Conservation (phyloP, 2,113 vertebrate genomes). For the Pungitius pungitius region DNA sequence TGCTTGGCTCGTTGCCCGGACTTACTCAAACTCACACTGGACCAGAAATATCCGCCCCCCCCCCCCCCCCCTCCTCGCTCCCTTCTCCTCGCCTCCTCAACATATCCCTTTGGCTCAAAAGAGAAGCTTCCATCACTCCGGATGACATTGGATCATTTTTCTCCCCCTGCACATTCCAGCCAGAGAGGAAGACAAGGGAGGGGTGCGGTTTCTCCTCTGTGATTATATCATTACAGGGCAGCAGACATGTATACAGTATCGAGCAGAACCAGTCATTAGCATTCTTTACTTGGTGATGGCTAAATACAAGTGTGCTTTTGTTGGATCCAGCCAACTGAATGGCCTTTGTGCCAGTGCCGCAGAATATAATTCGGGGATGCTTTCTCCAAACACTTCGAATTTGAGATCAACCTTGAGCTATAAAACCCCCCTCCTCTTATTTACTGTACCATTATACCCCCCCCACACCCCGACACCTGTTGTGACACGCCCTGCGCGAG, state of each 20-base stretch:
- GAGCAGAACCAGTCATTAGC: conserved; percentile 88
- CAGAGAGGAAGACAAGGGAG: conserved; percentile 62
- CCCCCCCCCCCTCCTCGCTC: conserved; percentile 32
- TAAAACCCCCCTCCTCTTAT: conserved; percentile 59
- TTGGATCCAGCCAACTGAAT: conserved; percentile 49
- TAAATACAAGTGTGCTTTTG: conserved; percentile 62
- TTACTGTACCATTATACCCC: conserved; percentile 57
- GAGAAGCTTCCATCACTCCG: conserved; percentile 88
- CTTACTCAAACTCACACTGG: conserved; percentile 85
- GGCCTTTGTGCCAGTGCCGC: conserved; percentile 38
- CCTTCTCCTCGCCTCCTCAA: conserved; percentile 67
- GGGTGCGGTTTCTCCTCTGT: conserved; percentile 81
- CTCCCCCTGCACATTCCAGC: conserved; percentile 75
- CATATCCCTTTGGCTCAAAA: conserved; percentile 85
- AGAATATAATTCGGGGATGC: conserved; percentile 42
- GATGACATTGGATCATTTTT: conserved; percentile 88
- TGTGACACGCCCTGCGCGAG: conserved; percentile 72
- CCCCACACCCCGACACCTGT: conserved; percentile 65
- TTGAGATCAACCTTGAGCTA: conserved; percentile 65
- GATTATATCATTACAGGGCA: conserved; percentile 91
- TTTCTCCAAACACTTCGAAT: conserved; percentile 31
- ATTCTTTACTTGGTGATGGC: conserved; percentile 77
- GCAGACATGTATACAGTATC: conserved; percentile 87
- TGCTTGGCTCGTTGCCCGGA: conserved; percentile 86
- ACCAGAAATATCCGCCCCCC: conserved; percentile 78